Evolutionary conservation across 2,888 invertebrate genomes (phyloP), one percentile per base, ranked within the genome.

Genomic region (Xylocampa areola): DNA sequence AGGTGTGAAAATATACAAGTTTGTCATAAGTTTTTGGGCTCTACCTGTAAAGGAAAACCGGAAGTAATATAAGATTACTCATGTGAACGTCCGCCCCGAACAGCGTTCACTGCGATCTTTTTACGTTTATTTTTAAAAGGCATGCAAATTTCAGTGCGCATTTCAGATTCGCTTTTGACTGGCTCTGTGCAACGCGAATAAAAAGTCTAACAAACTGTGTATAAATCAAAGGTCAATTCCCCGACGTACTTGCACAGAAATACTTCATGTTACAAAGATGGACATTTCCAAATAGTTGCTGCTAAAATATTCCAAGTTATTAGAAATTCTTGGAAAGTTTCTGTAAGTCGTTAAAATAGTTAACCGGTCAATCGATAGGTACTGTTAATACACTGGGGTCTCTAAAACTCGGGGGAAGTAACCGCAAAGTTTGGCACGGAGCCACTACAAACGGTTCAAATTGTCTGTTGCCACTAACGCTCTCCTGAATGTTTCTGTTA

Each of bases 351-450:
- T 74, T 76, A 65, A 73, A 76, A 67, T 74, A 76, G 74, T 77
- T 76, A 36, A 33, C 58, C 57, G 75, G 74, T 73, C 73, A 77
- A 63, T 67, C 65, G 72, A 77, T 77, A 64, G 49, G 49, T 27
- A 44, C 59, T 54, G 63, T 67, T 69, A 68, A 73, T 73, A 70
- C 70, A 60, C 60, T 30, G 36, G 47, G 59, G 23, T 51, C 53
- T 43, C 45, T 41, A 45, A 50, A 68, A 59, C 65, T 52, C 49
- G 40, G 30, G 39, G 63, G 69, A 67, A 53, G 54, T 48, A 43
- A 59, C 73, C 73, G 39, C 68, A 74, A 70, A 76, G 64, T 80
- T 81, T 81, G 77, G 73, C 73, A 68, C 69, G 35, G 48, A 67
- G 78, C 79, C 77, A 77, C 73, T 62, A 39, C 51, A 45, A 49